Conservation (phyloP, 2,888 invertebrate species). For the Lepetodrilus schrolli region DNA sequence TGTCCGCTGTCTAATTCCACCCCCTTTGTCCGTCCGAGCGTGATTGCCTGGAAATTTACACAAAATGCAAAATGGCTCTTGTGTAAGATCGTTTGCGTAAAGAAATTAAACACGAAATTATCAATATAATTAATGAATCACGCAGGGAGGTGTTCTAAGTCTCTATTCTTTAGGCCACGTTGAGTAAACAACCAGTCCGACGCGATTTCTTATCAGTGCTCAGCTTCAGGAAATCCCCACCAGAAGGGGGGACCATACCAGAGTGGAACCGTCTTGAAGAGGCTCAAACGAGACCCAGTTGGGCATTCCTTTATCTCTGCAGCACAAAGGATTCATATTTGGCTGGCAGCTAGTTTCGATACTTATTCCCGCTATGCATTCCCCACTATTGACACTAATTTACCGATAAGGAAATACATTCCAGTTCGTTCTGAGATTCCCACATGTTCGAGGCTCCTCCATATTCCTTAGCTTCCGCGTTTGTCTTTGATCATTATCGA, state of each 20-base stretch:
- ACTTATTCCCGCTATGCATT: neutral
- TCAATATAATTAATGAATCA: constrained; percentile 37
- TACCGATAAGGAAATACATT: neutral
- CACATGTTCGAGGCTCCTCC: neutral
- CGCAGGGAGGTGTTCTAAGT: constrained; percentile 10
- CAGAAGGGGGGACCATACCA: neutral
- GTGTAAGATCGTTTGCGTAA: constrained; percentile 32
- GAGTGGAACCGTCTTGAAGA: constrained; percentile 7
- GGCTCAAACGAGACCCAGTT: neutral
- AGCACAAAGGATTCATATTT: neutral
- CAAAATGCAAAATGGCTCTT: constrained; percentile 27
- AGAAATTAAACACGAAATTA: constrained; percentile 34
- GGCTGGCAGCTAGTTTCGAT: neutral
- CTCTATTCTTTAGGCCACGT: constrained; percentile 11
- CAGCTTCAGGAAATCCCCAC: neutral
- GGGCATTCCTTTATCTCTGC: neutral
- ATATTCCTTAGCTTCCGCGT: no score
- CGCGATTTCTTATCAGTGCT: constrained; percentile 19
- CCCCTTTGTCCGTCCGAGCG: neutral
- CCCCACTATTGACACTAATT: neutral
- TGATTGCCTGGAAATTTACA: constrained; percentile 24
- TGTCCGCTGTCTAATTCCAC: constrained; percentile 8
- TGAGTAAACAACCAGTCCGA: constrained; percentile 5
- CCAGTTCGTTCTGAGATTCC: neutral
- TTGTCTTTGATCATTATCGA: neutral